Percentiles rank a stretch among this genome's conserved stretches.
Conservation (phyloP, 2,797 vertebrate species). For the Spinibarbus caldwelli region DNA sequence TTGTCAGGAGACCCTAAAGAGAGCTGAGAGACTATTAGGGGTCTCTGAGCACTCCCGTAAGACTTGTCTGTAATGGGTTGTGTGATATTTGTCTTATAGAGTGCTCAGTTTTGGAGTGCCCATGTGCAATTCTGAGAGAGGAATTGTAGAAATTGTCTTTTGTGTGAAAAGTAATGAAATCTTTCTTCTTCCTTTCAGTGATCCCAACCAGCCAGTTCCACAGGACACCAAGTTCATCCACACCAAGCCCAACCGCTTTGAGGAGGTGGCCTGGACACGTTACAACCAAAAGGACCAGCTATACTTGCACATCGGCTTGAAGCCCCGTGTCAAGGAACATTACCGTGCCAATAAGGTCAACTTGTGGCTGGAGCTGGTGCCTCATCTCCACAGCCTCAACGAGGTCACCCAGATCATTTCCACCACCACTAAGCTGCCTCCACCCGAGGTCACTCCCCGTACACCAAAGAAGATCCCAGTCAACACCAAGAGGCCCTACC, state of each 20-base stretch:
- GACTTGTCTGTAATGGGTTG: constrained; percentile 73
- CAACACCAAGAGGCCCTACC: constrained; percentile 84
- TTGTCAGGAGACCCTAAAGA: constrained; percentile 68
- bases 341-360: constrained; percentile 99
- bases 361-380: constrained; percentile 97
- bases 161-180: not conserved
- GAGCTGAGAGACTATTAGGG: constrained; percentile 65
- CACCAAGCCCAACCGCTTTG: constrained; percentile 98
- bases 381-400: constrained; percentile 98
- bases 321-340: constrained; percentile 98
- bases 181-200: constrained; percentile 74
- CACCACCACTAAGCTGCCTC: constrained; percentile 97
- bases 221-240: constrained; percentile 99
- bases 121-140: constrained; percentile 60
- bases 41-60: constrained; percentile 64
- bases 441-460: constrained; percentile 91
- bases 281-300: constrained; percentile 99
- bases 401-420: constrained; percentile 97
- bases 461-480: constrained; percentile 90
- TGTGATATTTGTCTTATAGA: constrained; percentile 31
- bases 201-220: constrained; percentile 98
- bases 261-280: constrained; percentile 98
- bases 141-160: constrained; percentile 45
- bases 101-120: constrained; percentile 46
- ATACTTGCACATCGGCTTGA: constrained; percentile 98